Evolutionary conservation across 2,113 vertebrate genomes (phyloP), one percentile per base, ranked within the genome.

Genomic region (Nothobranchius kuhntae): DNA sequence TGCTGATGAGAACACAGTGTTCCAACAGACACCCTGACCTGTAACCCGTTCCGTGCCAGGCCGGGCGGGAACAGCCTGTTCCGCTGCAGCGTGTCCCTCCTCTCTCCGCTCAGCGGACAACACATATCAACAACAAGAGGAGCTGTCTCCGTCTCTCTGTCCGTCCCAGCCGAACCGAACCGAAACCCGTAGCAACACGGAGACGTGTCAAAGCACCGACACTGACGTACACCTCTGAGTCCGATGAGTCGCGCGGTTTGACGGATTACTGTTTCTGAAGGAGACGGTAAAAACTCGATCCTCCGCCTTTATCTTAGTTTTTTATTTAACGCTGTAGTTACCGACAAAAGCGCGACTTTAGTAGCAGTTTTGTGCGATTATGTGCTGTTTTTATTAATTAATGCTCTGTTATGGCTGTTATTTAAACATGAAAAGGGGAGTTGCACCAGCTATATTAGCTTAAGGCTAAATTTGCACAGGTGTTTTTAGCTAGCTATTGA

Each of bases 1-100:
- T 83, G 87, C 91, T 90, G 90, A 92, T 88, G 91, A 93, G 93
- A 93, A 94, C 93, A 94, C 91, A 83, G 91, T 93, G 93, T 94
- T 93, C 93, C 91, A 91, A 87, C 75, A 92, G 90, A 93, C 93
- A 92, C 88, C 84, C 90, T 93, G 93, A 93, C 92, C 92, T 91
- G 91, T 93, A 93, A 93, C 93, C 92, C 92, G 86, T 93, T 92
- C 87, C 83, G 88, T 89, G 91, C 92, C 78, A 73, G 68, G 68
- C 79, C 68, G 75, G 86, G 92, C 68, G 75, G 86, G 92, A 92
- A 92, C 92, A 93, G 91, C 48, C 71, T 92, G 89, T 92, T 84
- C 89, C 81, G 88, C 81, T 77, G 78, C 84, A 75, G 75, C 65
- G 87, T 89, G 89, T 87, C 4, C 73, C 91, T 86, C 55, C 91